Evolutionary conservation across 1,140 invertebrate species (phyloP), one percentile per base, ranked within the genome.

Genomic region (Procambarus virginalis): DNA sequence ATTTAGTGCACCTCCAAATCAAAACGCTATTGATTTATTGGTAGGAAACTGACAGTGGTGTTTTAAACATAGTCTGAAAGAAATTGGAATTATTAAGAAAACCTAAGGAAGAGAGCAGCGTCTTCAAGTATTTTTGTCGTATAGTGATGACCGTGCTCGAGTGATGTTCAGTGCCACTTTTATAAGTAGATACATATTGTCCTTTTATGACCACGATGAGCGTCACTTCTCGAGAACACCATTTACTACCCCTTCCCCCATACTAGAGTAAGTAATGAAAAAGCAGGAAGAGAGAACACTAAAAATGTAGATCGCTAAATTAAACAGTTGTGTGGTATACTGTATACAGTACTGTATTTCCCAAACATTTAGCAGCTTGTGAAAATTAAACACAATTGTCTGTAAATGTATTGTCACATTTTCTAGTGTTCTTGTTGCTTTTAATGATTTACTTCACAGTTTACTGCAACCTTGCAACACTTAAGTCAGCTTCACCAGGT

Each of bases 101-200:
- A 73, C 8, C 8, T 9, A 8, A 73, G 8, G 68, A 73, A 34
- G 79, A 75, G 83, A 84, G 49, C 46, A 84, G 49, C 55, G 68
- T 80, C 78, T 75, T 84, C 73, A 84, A 75, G 48, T 84, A 70
- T 84, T 84, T 84, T 84, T 46, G 51, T 84, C 12, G 48, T 22
- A 75, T 46, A 84, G 49, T 84, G 68, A 84, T 51, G 70, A 75
- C 34, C 48, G 46, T 75, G 20, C 83, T 84, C 79, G 68, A 51
- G 83, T 84, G 64, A 84, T 84, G 68, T 75, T 84, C 68, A 84
- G 83, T 84, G 83, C 83, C 83, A 84, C 83, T 84, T 84, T 84
- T 84, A 70, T 75, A 84, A 4, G 12, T 55, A 55, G 8, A 55
- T 55, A 55, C 12, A 55, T 55, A 55, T 55, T 9, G 76, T 75